Evolutionary conservation across 2,888 invertebrate species (phyloP).

Genomic region (Tachystola acroxantha): DNA sequence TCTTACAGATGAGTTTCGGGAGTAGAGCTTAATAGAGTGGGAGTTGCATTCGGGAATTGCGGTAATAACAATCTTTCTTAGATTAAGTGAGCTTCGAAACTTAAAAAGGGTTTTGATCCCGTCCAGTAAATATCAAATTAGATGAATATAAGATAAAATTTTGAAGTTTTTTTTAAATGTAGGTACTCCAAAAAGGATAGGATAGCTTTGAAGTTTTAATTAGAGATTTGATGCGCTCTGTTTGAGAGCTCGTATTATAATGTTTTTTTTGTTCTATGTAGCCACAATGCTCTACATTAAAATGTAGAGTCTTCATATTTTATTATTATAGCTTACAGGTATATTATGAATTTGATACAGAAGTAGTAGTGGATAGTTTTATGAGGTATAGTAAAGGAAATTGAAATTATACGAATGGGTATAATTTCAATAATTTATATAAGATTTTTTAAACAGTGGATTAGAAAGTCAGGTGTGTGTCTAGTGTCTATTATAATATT

Average conservation of each 20-base stretch:
- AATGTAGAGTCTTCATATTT: too few species aligned
- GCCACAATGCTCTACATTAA: too few species aligned
- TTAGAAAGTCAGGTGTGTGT: too few species aligned
- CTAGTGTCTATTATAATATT: too few species aligned
- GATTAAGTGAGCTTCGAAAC: not conserved
- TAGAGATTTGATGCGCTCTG: slow-evolving; percentile 57
- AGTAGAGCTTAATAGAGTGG: slow-evolving; percentile 38
- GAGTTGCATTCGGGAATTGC: slow-evolving; percentile 30
- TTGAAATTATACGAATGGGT: too few species aligned
- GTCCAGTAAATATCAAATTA: not conserved
- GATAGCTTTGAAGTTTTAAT: slow-evolving; percentile 51
- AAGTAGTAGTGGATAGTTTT: too few species aligned
- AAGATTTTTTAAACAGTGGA: too few species aligned
- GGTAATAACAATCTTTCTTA: slow-evolving; percentile 36
- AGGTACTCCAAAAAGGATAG: slow-evolving; percentile 13
- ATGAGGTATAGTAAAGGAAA: too few species aligned
- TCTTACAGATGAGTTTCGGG: slow-evolving; percentile 35
- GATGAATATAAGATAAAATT: not conserved
- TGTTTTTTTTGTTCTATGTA: too few species aligned
- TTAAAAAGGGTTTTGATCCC: not conserved
- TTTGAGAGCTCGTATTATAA: slow-evolving; percentile 37
- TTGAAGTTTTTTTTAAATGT: not conserved
- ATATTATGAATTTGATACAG: too few species aligned
- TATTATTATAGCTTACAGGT: too few species aligned
- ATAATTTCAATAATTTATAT: too few species aligned